Percentiles rank a stretch among this genome's conserved stretches.
phyloP scores from a whole-genome alignment of 1,140 invertebrate species.

The Micrasema minimum region DNA sequence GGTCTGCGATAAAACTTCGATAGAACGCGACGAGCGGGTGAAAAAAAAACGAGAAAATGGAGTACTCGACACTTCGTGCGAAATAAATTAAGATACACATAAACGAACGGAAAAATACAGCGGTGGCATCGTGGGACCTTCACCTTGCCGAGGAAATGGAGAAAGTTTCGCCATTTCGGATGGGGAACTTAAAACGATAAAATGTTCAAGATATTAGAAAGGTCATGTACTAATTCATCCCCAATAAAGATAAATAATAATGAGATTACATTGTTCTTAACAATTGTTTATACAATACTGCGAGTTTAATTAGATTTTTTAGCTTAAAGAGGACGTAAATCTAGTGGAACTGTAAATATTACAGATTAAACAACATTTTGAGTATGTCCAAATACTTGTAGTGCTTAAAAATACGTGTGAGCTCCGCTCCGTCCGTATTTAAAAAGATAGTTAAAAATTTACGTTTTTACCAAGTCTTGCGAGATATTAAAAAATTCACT shows the following conservation, averaged over 20 bases:
- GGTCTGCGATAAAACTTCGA: not conserved
- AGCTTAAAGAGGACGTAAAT: no score
- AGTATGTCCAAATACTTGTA: no score
- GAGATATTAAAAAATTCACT: no score
- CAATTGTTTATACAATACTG: no score
- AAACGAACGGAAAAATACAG: not conserved
- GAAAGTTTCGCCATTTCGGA: constrained; percentile 9
- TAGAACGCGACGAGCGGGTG: not conserved
- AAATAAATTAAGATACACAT: constrained; percentile 22
- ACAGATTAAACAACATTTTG: no score
- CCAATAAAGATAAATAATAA: not conserved
- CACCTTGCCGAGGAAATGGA: constrained; percentile 12
- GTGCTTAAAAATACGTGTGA: no score
- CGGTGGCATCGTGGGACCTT: not conserved
- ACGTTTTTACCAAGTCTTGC: no score
- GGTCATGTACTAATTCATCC: not conserved
- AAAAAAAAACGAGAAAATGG: constrained; percentile 8
- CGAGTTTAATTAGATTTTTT: no score
- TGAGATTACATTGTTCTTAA: not conserved
- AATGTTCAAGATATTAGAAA: constrained; percentile 4
- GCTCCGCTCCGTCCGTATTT: no score
- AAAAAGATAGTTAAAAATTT: no score
- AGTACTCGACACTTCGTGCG: not conserved
- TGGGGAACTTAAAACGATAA: constrained; percentile 13
- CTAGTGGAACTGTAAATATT: no score